phyloP scores from a whole-genome alignment of 2,888 invertebrate genomes.

The Ditula angustiorana region DNA sequence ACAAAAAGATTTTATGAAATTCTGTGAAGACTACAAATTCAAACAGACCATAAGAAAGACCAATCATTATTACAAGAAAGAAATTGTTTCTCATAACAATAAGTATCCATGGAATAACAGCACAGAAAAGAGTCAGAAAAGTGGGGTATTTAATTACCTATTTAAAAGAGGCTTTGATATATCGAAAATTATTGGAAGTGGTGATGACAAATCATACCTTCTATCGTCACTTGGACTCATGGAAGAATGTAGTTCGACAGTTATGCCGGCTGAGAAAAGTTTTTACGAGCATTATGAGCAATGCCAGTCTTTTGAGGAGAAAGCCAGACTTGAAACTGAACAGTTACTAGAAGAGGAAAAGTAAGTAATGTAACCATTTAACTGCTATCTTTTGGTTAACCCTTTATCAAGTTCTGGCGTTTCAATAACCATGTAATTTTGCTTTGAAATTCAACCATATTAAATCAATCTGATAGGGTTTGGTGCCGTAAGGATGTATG shows the following conservation, averaged over 20 bases:
- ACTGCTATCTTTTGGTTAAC: too few relatives aligned
- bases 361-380: too few relatives aligned
- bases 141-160: slow-evolving; percentile 64
- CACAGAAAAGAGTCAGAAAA: slow-evolving; percentile 66
- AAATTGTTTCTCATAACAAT: slow-evolving; percentile 69
- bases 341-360: slow-evolving; percentile 51
- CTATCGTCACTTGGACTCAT: slow-evolving; percentile 62
- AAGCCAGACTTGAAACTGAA: slow-evolving; percentile 52
- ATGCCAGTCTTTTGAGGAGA: slow-evolving; percentile 66
- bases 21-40: slow-evolving; percentile 69
- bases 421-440: too few relatives aligned
- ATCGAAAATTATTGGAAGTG: slow-evolving; percentile 58
- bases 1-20: slow-evolving; percentile 67
- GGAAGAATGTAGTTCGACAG: slow-evolving; percentile 64
- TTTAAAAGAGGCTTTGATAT: slow-evolving; percentile 66
- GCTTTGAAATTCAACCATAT: too few relatives aligned
- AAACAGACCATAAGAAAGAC: slow-evolving; percentile 59
- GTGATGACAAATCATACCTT: slow-evolving; percentile 58
- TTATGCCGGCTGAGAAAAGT: slow-evolving; percentile 68
- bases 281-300: slow-evolving; percentile 70
- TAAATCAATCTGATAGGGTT: too few relatives aligned
- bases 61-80: slow-evolving; percentile 57
- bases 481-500: too few relatives aligned
- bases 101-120: slow-evolving; percentile 77
- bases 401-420: too few relatives aligned